Percentiles rank a stretch among this genome's conserved stretches.
These are phyloP conservation scores for Aricia agestis DNA, from an alignment of 1,140 invertebrate species.

Conservation along the genomic window DNA sequence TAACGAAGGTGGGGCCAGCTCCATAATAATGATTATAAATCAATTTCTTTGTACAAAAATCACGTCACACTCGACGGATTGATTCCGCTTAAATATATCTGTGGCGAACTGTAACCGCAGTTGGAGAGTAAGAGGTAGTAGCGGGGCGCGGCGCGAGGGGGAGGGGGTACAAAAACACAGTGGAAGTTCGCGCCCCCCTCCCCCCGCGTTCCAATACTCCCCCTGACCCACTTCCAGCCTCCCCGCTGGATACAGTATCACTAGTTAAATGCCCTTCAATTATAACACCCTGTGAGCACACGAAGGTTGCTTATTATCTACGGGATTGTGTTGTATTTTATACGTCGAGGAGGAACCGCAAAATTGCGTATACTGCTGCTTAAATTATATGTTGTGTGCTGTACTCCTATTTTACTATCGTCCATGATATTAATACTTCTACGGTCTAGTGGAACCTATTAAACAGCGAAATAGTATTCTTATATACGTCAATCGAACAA, in stretches of 20 bases:
- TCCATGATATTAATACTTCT: too few relatives aligned
- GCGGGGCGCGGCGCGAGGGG: slow-evolving; percentile 20
- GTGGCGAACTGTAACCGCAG: not conserved
- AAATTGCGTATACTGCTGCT: not conserved
- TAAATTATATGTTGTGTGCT: too few relatives aligned
- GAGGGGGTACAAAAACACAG: slow-evolving; percentile 56
- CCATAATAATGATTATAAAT: too few relatives aligned
- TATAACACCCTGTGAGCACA: slow-evolving; percentile 17
- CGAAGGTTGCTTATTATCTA: slow-evolving; percentile 14
- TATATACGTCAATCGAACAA: too few relatives aligned
- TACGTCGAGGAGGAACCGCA: not conserved
- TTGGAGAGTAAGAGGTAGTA: not conserved
- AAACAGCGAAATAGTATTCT: too few relatives aligned
- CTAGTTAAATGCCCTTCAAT: slow-evolving; percentile 38
- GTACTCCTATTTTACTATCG: too few relatives aligned
- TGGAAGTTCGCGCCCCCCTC: slow-evolving; percentile 37
- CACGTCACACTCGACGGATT: not conserved
- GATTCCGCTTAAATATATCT: not conserved
- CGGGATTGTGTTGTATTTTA: not conserved
- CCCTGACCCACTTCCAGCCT: slow-evolving; percentile 47
- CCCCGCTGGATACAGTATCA: slow-evolving; percentile 35
- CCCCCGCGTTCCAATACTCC: slow-evolving; percentile 26
- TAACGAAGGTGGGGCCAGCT: too few relatives aligned
- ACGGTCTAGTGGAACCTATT: too few relatives aligned
- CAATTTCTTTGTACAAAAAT: not conserved